Conservation (phyloP, 2,113 vertebrate species). For the Oryzias melastigma region DNA sequence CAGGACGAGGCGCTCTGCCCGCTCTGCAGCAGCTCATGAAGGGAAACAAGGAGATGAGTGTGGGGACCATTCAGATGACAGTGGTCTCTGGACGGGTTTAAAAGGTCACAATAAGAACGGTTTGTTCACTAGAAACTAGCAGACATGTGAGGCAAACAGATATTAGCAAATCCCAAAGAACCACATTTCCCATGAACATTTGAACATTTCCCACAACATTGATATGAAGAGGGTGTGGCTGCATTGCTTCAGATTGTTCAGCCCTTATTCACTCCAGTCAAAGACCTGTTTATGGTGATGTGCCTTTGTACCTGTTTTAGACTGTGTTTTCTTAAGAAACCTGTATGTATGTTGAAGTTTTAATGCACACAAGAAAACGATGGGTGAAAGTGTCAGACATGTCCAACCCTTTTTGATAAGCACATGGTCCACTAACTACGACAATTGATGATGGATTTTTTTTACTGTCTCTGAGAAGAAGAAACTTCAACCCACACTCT, state of each 20-base stretch:
- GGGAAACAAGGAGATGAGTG: constrained; percentile 89
- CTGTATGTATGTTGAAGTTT: constrained; percentile 4
- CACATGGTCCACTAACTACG: constrained; percentile 47
- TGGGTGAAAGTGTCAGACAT: constrained; percentile 16
- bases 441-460: constrained; percentile 15
- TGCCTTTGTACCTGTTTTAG: constrained; percentile 95
- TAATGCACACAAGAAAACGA: constrained; percentile 29
- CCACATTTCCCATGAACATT: constrained; percentile 50
- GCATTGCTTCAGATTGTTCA: constrained; percentile 28
- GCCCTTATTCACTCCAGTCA: constrained; percentile 71
- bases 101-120: constrained; percentile 40
- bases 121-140: constrained; percentile 33
- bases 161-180: constrained; percentile 44
- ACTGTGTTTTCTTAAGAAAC: constrained; percentile 47
- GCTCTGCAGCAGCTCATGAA: constrained; percentile 93
- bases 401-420: constrained; percentile 48
- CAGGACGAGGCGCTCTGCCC: constrained; percentile 74
- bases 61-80: constrained; percentile 88
- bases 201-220: constrained; percentile 33
- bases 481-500: constrained; percentile 20
- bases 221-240: constrained; percentile 34
- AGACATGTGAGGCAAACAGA: constrained; percentile 26
- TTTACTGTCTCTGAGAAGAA: constrained; percentile 22
- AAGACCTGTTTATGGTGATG: constrained; percentile 90
- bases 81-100: constrained; percentile 89